Evolutionary conservation across 1,140 invertebrate species (phyloP).

Genomic region (Hydropsyche tenuis): DNA sequence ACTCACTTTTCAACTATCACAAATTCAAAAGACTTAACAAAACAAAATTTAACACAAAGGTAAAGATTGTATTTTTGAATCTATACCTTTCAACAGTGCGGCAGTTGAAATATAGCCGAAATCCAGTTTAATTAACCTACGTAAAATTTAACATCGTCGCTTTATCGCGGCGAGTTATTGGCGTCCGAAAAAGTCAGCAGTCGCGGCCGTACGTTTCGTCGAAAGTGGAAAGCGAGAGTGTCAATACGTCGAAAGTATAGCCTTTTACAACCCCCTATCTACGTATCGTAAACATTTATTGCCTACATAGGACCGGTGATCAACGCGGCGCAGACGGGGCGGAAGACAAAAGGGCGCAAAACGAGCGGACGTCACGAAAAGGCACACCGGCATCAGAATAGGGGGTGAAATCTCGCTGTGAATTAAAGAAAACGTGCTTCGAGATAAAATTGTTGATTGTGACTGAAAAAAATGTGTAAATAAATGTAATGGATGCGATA

Average conservation of each 20-base stretch:
- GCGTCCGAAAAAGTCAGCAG: not conserved
- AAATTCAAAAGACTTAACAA: no score
- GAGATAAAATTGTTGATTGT: no score
- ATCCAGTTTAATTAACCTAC: no score
- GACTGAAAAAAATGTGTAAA: no score
- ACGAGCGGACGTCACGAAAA: slow-evolving; percentile 22
- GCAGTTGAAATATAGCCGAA: no score
- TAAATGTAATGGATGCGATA: no score
- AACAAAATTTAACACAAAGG: no score
- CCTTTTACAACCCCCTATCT: slow-evolving; percentile 26
- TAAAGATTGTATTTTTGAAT: no score
- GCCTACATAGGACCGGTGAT: slow-evolving; percentile 21
- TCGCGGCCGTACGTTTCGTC: not conserved
- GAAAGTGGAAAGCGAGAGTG: slow-evolving; percentile 32
- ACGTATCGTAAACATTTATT: slow-evolving; percentile 33
- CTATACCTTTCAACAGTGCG: no score
- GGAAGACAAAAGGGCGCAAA: slow-evolving; percentile 21
- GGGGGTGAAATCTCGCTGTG: not conserved
- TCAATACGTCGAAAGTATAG: slow-evolving; percentile 32
- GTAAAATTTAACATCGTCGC: no score
- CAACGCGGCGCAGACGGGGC: slow-evolving; percentile 14
- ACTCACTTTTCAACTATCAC: no score
- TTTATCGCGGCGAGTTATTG: no score
- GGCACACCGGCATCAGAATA: not conserved
- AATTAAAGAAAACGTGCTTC: slow-evolving; percentile 8